Conservation (phyloP, 2,113 vertebrate species). For the cat (Felis catus) region F.catus_Fca126_mat1.0 CM031414.1:83712501-83713000, state of each 20-base stretch:
- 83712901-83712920: background rate
- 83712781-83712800: background rate
- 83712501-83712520: constrained; percentile 64
- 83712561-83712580: constrained; percentile 53
- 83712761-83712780: background rate
- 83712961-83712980: background rate
- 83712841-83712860: background rate
- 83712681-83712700: constrained; percentile 3
- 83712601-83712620: constrained; percentile 62
- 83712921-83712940: background rate
- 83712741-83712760: background rate
- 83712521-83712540: constrained; percentile 24
- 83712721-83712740: background rate
- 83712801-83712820: background rate
- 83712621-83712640: constrained; percentile 73
- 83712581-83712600: constrained; percentile 66
- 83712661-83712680: background rate
- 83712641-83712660: constrained; percentile 47
- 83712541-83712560: background rate
- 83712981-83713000: background rate
- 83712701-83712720: background rate
- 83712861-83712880: background rate
- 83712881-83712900: background rate
- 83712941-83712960: constrained; percentile 1
- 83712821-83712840: background rate